Base-by-base conservation (phyloP, 2,113 vertebrate genomes). In the Albula goreensis region DNA sequence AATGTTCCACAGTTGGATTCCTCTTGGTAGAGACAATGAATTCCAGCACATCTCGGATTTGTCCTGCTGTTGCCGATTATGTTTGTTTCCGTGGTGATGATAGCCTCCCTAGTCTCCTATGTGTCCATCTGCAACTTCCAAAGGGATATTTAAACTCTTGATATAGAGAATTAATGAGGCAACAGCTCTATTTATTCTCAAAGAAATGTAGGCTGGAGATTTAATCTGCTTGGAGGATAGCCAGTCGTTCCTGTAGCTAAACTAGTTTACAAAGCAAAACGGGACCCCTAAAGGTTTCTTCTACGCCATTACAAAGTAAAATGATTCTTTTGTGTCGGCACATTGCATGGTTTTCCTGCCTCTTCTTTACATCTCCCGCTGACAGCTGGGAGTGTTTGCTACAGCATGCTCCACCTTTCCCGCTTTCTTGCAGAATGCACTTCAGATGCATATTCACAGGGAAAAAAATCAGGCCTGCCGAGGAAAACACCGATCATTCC, bases 111-210 rank as follows among this genome's bases (percentile, higher is more conserved):
- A 15, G 49, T 77, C 85, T 50, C 85, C 70, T 77, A 41, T 50
- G 85, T 60, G 51, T 78, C 63, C 85, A 53, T 86, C 48, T 78
- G n/a, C 66, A 78, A n/a, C 80, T 78, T 86, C 82, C 85, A 77
- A 57, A 86, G 81, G 88, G 84, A 88, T 88, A 83, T 88, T 88
- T 87, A 60, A 63, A 90, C 84, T 87, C 84, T 88, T 56, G 83
- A 78, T 85, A 88, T 85, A 51, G 79, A 81, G 87, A 86, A 83
- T 89, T 83, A 88, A 87, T 86, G 74, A 57, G 88, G 89, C 90
- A 85, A 83, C 87, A 86, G 86, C 89, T 90, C 88, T 90, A 87
- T 90, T 90, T 89, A 90, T 85, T 84, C 80, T 49, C 50, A 63
- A 50, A 80, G 86, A 85, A 84, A 85, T 63, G 19, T 87, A 80